Percentiles rank a stretch among this genome's conserved stretches.
phyloP scores from a whole-genome alignment of 2,797 vertebrate genomes.

The Heterohyrax brucei region DNA sequence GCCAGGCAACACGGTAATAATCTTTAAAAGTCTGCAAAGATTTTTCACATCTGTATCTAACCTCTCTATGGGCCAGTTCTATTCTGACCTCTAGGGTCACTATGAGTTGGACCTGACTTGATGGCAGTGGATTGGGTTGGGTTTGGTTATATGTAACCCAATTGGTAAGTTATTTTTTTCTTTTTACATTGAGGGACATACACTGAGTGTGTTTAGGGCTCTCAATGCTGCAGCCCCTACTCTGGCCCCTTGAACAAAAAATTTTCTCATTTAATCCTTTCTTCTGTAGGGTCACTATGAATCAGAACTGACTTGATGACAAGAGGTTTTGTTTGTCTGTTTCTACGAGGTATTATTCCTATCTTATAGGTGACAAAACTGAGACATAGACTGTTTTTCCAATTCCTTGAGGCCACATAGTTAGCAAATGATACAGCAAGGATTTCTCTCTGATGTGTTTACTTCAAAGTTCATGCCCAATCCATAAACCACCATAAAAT shows the following conservation, averaged over 20 bases:
- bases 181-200: constrained; percentile 28
- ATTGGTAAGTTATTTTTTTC: background rate
- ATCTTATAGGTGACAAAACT: constrained; percentile 50
- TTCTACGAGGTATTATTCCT: background rate
- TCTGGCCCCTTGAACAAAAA: constrained; percentile 25
- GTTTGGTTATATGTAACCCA: background rate
- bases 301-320: no score
- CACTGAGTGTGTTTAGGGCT: background rate
- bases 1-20: background rate
- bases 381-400: background rate
- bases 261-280: constrained; percentile 34
- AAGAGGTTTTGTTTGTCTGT: no score
- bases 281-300: background rate
- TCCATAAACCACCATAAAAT: constrained; percentile 1
- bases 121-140: no score
- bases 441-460: constrained; percentile 36
- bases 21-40: background rate
- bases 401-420: background rate
- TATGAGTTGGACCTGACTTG: no score
- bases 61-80: no score
- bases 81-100: no score
- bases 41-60: constrained; percentile 23
- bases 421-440: background rate
- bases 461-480: background rate
- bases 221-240: background rate